Base-by-base conservation (phyloP, 92 coral and sea anemone species). In the Palythoa caribaeorum region DNA sequence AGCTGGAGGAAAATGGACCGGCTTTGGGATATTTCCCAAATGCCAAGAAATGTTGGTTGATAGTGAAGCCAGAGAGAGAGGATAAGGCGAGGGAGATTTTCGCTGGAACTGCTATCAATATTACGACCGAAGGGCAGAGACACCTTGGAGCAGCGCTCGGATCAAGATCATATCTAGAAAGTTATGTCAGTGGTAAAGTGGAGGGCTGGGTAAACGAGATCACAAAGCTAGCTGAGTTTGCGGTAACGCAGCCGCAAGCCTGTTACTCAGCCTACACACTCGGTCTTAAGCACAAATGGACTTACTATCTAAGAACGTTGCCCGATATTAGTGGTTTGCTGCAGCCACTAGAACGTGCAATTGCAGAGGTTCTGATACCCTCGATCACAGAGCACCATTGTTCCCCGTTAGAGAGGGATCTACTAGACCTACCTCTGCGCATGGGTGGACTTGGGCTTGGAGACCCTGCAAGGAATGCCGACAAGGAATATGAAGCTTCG, bases 21-120 rank as follows among this genome's bases (percentile, higher is more conserved):
- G 63, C 60, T 10, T 13, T 84, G 21, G 88, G 93, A 38, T 90
- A 90, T 65, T 86, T 76, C 50, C 90, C 90, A 5, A 90, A 80
- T 16, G 90, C 86, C 14, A 70, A 90, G 69, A 90, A 86, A 73
- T 90, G 93, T 52, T 87, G 90, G 93, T 17, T 90, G 14, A 73
- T 90, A 1, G 53, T 54, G 13, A 79, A 90, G 70, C 93, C 90
- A 1, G 84, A 73, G 16, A 86, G 57, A 70, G 88, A 87, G 71
- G 72, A 66, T 17, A 20, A 17, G 28, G 72, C 72, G 72, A 66
- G 72, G 37, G 72, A 66, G 37, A 17, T 66, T 17, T 66, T 66
- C 37, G 72, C 72, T 66, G 72, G 72, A 66, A 66, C 72, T 17
- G 72, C 72, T 66, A 77, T 87, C 84, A 87, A 77, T 53, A 40